Conservation (phyloP, 2,113 vertebrate species). For the Castor canadensis region DNA sequence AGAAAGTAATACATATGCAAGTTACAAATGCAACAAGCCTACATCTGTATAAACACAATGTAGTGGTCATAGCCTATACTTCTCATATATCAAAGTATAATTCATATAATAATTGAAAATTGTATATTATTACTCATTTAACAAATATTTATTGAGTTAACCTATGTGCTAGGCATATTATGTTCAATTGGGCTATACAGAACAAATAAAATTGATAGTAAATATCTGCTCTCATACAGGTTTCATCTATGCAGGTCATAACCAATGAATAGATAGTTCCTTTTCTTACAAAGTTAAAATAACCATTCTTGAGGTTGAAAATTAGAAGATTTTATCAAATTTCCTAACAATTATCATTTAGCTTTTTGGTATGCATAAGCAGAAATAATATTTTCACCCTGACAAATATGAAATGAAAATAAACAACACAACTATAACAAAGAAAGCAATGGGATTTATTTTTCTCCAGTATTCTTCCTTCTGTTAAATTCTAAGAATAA, state of each 20-base stretch:
- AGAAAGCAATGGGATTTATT: background rate
- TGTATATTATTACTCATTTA: background rate
- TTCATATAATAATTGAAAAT: background rate
- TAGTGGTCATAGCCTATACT: background rate
- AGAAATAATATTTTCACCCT: background rate
- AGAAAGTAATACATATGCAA: background rate
- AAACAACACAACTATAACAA: background rate
- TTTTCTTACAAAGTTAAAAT: background rate
- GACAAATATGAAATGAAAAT: background rate
- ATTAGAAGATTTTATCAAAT: background rate
- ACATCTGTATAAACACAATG: background rate
- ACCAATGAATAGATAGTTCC: background rate
- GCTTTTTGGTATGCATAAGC: background rate
- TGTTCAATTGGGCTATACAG: background rate
- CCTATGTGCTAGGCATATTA: background rate
- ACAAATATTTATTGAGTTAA: background rate
- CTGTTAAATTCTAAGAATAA: background rate
- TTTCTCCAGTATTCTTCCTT: background rate
- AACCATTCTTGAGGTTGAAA: background rate
- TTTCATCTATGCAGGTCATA: background rate
- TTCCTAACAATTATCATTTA: background rate
- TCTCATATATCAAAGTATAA: background rate
- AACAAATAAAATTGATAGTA: background rate
- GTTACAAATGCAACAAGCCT: background rate
- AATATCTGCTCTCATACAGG: background rate